Percentiles rank a stretch among this genome's conserved stretches.
Evolutionary conservation across 1,140 invertebrate species (phyloP).

Genomic region (Drosophila teissieri): DNA sequence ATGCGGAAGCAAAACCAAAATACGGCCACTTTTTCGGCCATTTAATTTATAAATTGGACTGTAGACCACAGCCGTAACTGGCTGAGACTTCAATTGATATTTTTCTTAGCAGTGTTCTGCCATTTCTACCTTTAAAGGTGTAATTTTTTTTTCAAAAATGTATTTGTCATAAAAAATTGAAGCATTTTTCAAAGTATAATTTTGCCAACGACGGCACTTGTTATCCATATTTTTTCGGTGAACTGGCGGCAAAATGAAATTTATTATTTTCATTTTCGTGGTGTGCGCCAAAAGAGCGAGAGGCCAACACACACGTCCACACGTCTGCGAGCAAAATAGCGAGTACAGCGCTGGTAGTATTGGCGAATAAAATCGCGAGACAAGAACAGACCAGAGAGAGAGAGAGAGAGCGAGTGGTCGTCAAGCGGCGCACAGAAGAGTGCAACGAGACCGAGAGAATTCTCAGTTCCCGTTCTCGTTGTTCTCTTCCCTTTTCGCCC

Average conservation of each 20-base stretch:
- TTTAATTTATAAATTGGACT: slow-evolving; percentile 3
- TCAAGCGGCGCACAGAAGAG: slow-evolving; percentile 35
- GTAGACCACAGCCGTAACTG: background rate
- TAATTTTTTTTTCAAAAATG: background rate
- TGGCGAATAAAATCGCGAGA: slow-evolving; percentile 37
- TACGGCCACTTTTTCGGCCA: slow-evolving; percentile 35
- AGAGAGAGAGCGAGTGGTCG: slow-evolving; percentile 24
- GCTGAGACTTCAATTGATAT: background rate
- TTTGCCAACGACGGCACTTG: slow-evolving; percentile 21
- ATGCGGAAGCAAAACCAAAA: slow-evolving; percentile 71
- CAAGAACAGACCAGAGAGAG: slow-evolving; percentile 16
- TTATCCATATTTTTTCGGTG: slow-evolving; percentile 13
- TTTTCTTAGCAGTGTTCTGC: background rate
- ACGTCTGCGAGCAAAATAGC: slow-evolving; percentile 16
- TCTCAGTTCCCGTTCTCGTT: slow-evolving; percentile 13
- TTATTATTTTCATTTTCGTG: slow-evolving; percentile 42
- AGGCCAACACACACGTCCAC: slow-evolving; percentile 34
- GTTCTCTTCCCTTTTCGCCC: slow-evolving; percentile 13
- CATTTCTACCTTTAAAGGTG: background rate
- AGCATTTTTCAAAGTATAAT: background rate
- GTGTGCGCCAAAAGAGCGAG: slow-evolving; percentile 33
- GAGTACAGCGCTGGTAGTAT: slow-evolving; percentile 20
- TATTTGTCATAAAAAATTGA: background rate
- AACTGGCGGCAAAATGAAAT: slow-evolving; percentile 43
- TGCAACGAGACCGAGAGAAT: slow-evolving; percentile 8